Percentiles rank a stretch among this genome's conserved stretches.
Evolutionary conservation across 2,888 invertebrate species (phyloP).

Genomic region (Julus scanicus): DNA sequence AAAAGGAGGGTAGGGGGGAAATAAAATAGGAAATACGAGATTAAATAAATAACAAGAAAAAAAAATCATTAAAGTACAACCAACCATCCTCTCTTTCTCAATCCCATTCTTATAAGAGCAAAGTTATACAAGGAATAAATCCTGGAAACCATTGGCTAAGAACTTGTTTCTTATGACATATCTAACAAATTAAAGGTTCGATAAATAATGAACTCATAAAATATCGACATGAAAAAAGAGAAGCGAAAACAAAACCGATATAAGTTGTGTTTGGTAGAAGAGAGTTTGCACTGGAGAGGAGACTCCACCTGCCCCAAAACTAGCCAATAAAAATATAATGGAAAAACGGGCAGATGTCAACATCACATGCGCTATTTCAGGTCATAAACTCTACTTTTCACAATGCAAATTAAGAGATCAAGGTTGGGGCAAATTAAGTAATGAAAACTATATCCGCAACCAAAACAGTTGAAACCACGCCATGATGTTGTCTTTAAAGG

Average conservation of each 20-base stretch:
- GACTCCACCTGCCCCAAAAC: conserved; percentile 15
- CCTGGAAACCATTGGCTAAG: conserved; percentile 21
- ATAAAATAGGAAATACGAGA: conserved; percentile 26
- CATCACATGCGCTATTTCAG: background rate
- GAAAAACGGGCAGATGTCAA: conserved; percentile 9
- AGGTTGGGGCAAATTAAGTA: background rate
- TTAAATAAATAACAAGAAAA: conserved; percentile 36
- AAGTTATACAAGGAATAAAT: conserved; percentile 52
- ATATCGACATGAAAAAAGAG: conserved; percentile 45
- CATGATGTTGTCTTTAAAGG: no score
- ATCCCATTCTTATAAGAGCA: conserved; percentile 37
- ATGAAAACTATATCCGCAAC: no score
- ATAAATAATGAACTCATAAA: conserved; percentile 52
- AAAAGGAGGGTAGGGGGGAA: conserved; percentile 8
- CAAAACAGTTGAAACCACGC: no score
- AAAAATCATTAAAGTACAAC: conserved; percentile 40
- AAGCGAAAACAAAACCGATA: conserved; percentile 11
- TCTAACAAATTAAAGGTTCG: conserved; percentile 50
- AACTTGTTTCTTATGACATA: conserved; percentile 48
- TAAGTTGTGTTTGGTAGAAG: background rate
- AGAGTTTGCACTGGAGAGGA: background rate
- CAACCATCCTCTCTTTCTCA: conserved; percentile 32
- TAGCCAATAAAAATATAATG: background rate
- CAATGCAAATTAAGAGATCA: background rate
- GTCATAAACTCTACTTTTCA: background rate